Base-by-base conservation (phyloP, 2,888 invertebrate species). In the Andrena minutula region DNA sequence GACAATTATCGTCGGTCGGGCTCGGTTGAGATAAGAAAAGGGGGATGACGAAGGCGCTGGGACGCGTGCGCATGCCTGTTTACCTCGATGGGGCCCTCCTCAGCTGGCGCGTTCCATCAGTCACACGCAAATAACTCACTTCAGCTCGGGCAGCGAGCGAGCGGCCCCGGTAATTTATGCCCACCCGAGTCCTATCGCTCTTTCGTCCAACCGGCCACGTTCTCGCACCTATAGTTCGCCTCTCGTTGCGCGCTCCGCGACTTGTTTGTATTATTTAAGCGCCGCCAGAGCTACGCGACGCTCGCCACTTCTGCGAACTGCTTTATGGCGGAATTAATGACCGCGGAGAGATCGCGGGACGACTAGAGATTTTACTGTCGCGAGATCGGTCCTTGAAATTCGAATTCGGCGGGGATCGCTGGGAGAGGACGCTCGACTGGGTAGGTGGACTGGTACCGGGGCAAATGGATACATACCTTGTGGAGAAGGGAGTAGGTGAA, bases 71-170 rank as follows among this genome's bases (percentile, higher is more conserved):
- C 85, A 82, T 81, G 87, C 82, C 85, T 90, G 86, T 90, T 90
- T 89, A 88, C 83, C 87, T 16, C 89, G 84, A 89, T 88, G 89
- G 88, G 90, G 89, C 90, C 91, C 91, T 91, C 90, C 91, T 92
- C 93, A 93, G 93, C 93, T 93, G 93, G 92, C 92, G 91, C 93
- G 92, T 92, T 93, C 93, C 93, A 92, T 94, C 94, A 93, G 92
- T 93, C 93, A 92, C 92, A 91, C 93, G 92, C 92, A 93, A 93
- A 93, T 93, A 94, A 94, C 94, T 93, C 93, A 93, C 92, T 92
- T 93, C 92, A 91, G 90, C 91, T 89, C 86, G 85, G 89, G 83
- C 82, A 30, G n/a, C 35, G 26, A 56, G 79, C 76, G 84, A 86
- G 86, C 89, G 82, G 83, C 88, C 26, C 86, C 88, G 89, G 92